Evolutionary conservation across 2,113 vertebrate species (phyloP).

Genomic region (Rhynchomys soricoides): DNA sequence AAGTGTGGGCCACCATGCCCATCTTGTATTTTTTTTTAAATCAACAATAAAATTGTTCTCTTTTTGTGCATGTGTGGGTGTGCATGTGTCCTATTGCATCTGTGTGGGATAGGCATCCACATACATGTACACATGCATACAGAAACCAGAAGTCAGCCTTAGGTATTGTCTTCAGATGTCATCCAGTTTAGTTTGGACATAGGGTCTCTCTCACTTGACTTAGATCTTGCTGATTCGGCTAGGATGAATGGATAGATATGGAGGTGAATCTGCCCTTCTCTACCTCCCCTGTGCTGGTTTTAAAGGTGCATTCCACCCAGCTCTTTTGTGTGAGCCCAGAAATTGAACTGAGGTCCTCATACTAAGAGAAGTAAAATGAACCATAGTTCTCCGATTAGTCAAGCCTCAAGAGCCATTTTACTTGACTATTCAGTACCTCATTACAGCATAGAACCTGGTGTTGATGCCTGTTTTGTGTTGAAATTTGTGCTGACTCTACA

Average conservation of each 20-base stretch:
- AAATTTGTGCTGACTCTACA: neutral
- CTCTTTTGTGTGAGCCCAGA: neutral
- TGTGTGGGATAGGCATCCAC: neutral
- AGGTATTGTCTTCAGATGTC: neutral
- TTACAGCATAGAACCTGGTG: neutral
- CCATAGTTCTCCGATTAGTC: neutral
- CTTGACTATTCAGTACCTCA: neutral
- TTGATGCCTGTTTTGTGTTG: neutral
- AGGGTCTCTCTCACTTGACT: neutral
- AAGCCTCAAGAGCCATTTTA: neutral
- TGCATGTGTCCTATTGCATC: too few species aligned
- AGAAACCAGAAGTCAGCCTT: neutral
- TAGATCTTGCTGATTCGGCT: neutral
- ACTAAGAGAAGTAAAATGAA: neutral
- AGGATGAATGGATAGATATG: neutral
- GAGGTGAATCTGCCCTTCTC: neutral
- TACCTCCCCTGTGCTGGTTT: neutral
- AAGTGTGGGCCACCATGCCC: too few species aligned
- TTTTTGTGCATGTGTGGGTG: neutral
- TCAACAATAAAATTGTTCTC: neutral
- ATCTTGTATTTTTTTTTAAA: neutral
- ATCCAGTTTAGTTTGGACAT: neutral
- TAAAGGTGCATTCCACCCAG: neutral
- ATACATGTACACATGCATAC: too few species aligned
- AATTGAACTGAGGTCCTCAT: neutral